Percentiles rank a stretch among this genome's conserved stretches.
Conservation (phyloP, 2,113 vertebrate genomes). For the Dryoscopus gambensis region DNA sequence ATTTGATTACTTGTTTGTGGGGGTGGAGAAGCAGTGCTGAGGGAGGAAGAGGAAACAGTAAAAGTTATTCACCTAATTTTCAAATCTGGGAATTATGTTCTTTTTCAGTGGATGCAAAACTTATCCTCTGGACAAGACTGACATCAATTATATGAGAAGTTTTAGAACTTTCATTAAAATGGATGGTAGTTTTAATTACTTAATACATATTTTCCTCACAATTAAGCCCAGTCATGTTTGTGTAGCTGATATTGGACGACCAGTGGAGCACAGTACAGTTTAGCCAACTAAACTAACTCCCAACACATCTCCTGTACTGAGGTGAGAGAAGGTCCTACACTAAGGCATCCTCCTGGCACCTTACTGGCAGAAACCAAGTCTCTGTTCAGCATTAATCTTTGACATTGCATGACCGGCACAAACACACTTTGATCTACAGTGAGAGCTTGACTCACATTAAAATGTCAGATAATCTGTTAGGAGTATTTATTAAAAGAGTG, state of each 20-base stretch:
- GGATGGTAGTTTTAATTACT: constrained; percentile 20
- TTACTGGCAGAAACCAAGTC: background rate
- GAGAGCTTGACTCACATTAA: background rate
- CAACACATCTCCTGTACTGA: background rate
- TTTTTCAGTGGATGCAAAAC: background rate
- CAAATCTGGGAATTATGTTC: background rate
- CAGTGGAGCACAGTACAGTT: background rate
- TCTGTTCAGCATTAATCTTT: background rate
- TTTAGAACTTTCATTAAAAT: background rate
- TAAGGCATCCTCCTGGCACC: background rate
- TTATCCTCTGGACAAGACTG: background rate
- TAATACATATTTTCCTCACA: background rate
- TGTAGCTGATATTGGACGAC: background rate
- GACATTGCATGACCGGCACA: background rate
- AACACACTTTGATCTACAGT: background rate
- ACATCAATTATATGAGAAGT: background rate
- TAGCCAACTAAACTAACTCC: background rate
- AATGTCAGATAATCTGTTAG: background rate
- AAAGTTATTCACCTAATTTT: background rate
- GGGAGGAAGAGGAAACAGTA: background rate
- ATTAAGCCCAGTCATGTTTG: background rate
- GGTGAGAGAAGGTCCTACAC: background rate
- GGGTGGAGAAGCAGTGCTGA: background rate
- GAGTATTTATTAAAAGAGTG: background rate
- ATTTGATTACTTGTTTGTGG: background rate